phyloP scores from a whole-genome alignment of 2,797 vertebrate species.

The Leontocebus nigricollis region DNA sequence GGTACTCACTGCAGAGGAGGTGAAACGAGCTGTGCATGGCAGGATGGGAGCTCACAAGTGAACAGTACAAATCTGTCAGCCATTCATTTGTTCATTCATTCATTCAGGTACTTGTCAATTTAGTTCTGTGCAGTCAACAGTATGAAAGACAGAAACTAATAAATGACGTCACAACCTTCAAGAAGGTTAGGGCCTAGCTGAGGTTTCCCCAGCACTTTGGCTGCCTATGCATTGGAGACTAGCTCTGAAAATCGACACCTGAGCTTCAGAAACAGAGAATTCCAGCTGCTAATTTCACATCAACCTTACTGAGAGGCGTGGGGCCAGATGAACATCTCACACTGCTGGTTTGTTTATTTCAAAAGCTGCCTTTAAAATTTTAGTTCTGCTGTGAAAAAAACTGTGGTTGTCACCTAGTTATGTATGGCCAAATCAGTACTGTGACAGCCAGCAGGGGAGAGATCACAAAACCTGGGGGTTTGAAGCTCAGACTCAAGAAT shows the following conservation, averaged over 20 bases:
- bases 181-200: not conserved
- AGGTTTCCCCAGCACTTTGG: not conserved
- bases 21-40: not conserved
- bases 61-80: not conserved
- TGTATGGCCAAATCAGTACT: not conserved
- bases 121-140: not conserved
- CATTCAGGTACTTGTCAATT: not conserved
- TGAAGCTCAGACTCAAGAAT: not conserved
- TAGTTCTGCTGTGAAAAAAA: not conserved
- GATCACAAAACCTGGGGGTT: not conserved
- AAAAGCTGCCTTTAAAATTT: constrained; percentile 32
- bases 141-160: not conserved
- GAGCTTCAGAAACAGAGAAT: constrained; percentile 21
- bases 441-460: not conserved
- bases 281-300: constrained; percentile 37
- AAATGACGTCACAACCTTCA: not conserved
- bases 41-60: not conserved
- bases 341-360: not conserved
- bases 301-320: too few species aligned
- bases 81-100: not conserved
- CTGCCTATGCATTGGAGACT: not conserved
- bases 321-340: not conserved
- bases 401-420: not conserved
- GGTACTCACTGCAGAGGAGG: not conserved
- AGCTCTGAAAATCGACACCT: not conserved